Evolutionary conservation across 2,888 invertebrate species (phyloP).

Genomic region (Metacarcinus magister): DNA sequence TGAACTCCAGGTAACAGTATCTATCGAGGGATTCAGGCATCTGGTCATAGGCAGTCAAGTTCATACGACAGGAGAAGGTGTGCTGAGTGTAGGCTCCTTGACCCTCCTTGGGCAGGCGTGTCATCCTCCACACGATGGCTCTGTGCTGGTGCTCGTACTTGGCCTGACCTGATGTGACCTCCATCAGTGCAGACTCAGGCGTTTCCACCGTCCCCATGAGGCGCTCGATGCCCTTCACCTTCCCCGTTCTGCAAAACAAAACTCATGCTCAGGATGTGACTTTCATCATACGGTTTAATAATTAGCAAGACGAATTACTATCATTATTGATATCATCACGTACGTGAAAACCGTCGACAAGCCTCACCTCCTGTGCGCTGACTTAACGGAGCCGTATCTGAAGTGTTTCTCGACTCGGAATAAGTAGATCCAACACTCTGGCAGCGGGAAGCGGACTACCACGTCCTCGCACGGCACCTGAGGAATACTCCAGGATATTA

Average conservation of each 20-base stretch:
- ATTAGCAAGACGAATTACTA: background rate
- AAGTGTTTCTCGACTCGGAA: constrained; percentile 99
- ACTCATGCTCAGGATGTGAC: background rate
- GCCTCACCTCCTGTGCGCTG: constrained; percentile 90
- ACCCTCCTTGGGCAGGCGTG: constrained; percentile 98
- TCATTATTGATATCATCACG: too few relatives aligned
- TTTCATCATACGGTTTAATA: background rate
- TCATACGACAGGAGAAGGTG: constrained; percentile 96
- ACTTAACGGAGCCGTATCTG: constrained; percentile 98
- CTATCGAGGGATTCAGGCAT: constrained; percentile 96
- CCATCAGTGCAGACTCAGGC: constrained; percentile 95
- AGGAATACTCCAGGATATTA: constrained; percentile 77
- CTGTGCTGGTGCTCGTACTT: constrained; percentile 99
- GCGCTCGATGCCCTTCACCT: constrained; percentile 96
- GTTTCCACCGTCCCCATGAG: constrained; percentile 96
- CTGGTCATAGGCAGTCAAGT: constrained; percentile 98
- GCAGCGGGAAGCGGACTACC: constrained; percentile 97
- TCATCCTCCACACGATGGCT: constrained; percentile 99
- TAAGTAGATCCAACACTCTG: constrained; percentile 89
- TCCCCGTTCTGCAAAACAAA: constrained; percentile 89
- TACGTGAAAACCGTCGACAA: background rate
- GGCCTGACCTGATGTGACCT: constrained; percentile 87
- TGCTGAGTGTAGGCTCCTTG: constrained; percentile 99
- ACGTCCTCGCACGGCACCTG: constrained; percentile 98
- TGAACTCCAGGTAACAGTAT: constrained; percentile 96